These are phyloP conservation scores for Ylistrum balloti DNA, from an alignment of 1,140 invertebrate genomes.

Conservation along the genomic window DNA sequence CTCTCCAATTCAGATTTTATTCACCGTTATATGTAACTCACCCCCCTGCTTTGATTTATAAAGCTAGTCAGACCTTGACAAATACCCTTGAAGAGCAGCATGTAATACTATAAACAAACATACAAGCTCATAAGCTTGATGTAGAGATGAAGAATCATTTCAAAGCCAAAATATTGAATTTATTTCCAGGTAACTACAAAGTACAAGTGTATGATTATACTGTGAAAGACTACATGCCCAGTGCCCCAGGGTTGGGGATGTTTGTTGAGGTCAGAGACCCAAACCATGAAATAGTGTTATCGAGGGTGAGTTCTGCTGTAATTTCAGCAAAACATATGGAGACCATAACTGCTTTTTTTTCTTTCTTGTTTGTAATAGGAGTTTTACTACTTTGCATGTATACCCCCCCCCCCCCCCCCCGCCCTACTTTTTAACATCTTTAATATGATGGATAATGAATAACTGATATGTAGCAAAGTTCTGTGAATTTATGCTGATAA, in stretches of 20 bases:
- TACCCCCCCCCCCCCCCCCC: no score
- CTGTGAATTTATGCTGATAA: no score
- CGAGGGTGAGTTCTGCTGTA: conserved; percentile 77
- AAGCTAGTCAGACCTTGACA: no score
- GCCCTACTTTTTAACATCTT: no score
- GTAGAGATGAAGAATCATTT: background rate
- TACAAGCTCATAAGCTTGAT: background rate
- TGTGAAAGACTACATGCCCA: conserved; percentile 83
- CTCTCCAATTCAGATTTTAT: no score
- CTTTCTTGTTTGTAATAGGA: background rate
- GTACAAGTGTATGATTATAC: conserved; percentile 84
- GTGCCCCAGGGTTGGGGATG: conserved; percentile 95
- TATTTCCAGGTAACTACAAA: conserved; percentile 91
- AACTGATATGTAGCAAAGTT: no score
- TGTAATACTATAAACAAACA: conserved; percentile 6
- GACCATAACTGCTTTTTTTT: background rate
- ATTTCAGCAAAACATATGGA: conserved; percentile 37
- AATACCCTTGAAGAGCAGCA: background rate
- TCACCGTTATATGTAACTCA: no score
- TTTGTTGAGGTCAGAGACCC: conserved; percentile 98
- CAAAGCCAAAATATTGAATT: conserved; percentile 41
- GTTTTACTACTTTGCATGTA: background rate
- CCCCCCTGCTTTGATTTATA: no score
- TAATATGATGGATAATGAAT: no score
- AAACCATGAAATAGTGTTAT: conserved; percentile 84